Base-by-base conservation (phyloP, 2,113 vertebrate genomes). In the Phalacrocorax carbo region DNA sequence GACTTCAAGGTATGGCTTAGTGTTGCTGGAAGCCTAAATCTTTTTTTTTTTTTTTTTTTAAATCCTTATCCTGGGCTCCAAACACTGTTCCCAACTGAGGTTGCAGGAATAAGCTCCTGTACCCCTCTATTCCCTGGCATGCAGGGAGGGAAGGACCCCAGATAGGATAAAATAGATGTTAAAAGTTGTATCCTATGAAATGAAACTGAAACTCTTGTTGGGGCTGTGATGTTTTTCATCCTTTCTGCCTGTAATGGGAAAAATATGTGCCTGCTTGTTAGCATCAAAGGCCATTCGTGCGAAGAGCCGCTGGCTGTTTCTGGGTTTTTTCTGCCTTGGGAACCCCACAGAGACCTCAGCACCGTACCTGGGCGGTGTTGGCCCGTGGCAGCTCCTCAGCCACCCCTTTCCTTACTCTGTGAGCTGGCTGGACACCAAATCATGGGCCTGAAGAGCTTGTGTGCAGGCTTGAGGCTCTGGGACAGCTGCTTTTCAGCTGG, bases 101-200 rank as follows among this genome's bases (percentile, higher is more conserved):
- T 11, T 82, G 20, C 2, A 5, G 42, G 55, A 78, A 57, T 10
- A 18, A 61, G 6, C 6, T 75, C 64, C 83, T 2, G 1, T 27
- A 19, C 8, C 15, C 10, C 0, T 0, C 3, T 9, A 0, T 32
- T 62, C 23, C 48, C 36, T 4, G 20, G 44, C 16, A 38, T 46
- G 5, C 17, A 44, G 13, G 38, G 72, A 65, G 25, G 14, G 46
- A n/a, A 83, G 32, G 64, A 38, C 7, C 22, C 7, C 2, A 1
- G 5, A 62, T 58, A 34, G 16, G 19, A 20, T 38, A 10, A 93
- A 64, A 51, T 0, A 0, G 8, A 9, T 4, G 3, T 10, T 19
- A 8, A 48, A 80, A 30, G 11, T 10, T 11, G 1, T 5, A 23
- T 17, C 51, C 14, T 38, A 11, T 0, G 2, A 68, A 94, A 81